These are phyloP conservation scores for Cherax quadricarinatus DNA, from an alignment of 1,140 invertebrate genomes.

Conservation along the genomic window DNA sequence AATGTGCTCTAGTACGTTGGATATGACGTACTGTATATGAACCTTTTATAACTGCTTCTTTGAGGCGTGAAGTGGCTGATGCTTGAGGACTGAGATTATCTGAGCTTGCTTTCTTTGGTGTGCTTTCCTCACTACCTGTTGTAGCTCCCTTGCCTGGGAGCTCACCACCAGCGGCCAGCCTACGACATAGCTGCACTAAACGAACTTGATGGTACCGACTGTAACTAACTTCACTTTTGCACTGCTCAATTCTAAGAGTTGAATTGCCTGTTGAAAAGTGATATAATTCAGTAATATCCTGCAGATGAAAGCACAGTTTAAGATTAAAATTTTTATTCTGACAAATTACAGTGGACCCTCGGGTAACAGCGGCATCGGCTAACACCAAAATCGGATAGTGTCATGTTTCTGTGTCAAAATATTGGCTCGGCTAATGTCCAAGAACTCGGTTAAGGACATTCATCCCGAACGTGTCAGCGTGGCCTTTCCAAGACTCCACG, in stretches of 20 bases:
- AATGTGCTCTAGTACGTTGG: no score
- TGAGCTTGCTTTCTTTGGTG: not conserved
- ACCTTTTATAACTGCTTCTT: slow-evolving; percentile 67
- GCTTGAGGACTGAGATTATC: not conserved
- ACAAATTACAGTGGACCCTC: not conserved
- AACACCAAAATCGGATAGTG: no score
- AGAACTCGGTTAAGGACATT: no score
- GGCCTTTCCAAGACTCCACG: no score
- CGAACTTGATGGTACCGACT: slow-evolving; percentile 24
- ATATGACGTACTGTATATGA: not conserved
- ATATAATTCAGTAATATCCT: not conserved
- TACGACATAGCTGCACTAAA: slow-evolving; percentile 33
- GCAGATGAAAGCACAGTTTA: not conserved
- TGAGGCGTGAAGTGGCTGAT: slow-evolving; percentile 47
- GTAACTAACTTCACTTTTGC: slow-evolving; percentile 8
- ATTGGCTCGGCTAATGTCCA: no score
- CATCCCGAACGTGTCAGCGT: no score
- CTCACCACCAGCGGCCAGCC: not conserved
- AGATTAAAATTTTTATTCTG: not conserved
- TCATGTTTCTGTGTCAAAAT: no score
- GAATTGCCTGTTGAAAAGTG: not conserved
- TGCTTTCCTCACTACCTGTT: no score
- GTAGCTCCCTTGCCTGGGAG: not conserved
- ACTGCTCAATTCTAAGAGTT: not conserved
- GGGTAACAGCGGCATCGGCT: no score